Evolutionary conservation across 2,113 vertebrate genomes (phyloP).

Genomic region (Furnarius figulus): DNA sequence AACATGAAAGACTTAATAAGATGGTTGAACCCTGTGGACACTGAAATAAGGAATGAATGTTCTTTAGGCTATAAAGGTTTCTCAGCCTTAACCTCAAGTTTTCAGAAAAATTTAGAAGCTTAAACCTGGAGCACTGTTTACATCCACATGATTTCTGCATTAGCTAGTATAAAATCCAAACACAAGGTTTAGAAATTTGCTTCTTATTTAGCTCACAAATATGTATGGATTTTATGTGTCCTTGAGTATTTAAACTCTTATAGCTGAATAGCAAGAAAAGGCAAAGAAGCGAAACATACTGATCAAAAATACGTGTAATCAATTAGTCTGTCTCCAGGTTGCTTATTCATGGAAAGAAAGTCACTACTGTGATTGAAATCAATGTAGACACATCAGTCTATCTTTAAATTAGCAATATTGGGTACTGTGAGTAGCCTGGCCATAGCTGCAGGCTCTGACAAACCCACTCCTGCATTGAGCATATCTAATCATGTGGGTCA

Average conservation of each 20-base stretch:
- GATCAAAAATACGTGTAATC: background rate
- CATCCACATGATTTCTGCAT: background rate
- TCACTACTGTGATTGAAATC: background rate
- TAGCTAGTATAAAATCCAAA: background rate
- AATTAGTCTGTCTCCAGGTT: background rate
- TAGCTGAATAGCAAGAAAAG: background rate
- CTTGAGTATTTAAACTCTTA: background rate
- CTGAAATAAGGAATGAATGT: background rate
- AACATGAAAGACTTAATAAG: background rate
- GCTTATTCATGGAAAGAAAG: background rate
- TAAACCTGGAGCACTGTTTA: background rate
- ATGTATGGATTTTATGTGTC: background rate
- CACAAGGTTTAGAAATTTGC: background rate
- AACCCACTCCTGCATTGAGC: background rate
- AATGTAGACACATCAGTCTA: background rate
- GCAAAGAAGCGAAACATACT: background rate
- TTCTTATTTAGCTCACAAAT: background rate
- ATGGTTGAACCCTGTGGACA: background rate
- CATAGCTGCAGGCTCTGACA: background rate
- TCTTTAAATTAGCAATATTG: background rate
- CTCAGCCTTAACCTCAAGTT: background rate
- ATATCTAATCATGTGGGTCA: accelerated
- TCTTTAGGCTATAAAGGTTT: background rate
- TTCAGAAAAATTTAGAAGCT: background rate
- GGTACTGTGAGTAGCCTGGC: background rate